Conservation (phyloP, 2,888 invertebrate species). For the Synergus japonicus region DNA sequence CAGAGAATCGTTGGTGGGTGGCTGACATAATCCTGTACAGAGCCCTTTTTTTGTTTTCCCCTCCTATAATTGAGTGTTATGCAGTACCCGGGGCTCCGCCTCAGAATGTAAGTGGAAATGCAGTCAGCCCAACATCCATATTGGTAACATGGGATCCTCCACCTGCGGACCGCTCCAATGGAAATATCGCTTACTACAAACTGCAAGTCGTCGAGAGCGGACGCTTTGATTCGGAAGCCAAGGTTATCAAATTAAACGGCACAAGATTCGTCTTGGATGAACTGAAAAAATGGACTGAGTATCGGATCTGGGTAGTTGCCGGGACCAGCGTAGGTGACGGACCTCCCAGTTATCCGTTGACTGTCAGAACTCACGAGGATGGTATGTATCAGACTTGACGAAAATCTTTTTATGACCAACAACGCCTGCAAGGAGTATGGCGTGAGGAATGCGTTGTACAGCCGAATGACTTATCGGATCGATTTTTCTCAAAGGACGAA, state of each 20-base stretch:
- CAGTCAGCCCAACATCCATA: constrained; percentile 93
- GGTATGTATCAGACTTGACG: constrained; percentile 87
- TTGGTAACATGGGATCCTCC: constrained; percentile 96
- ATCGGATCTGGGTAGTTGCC: constrained; percentile 97
- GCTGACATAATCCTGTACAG: constrained; percentile 65
- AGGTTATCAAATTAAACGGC: constrained; percentile 87
- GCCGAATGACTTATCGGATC: constrained; percentile 50
- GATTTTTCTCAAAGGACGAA: constrained; percentile 40
- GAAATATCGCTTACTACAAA: constrained; percentile 96
- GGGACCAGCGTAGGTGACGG: constrained; percentile 98
- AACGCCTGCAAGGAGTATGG: constrained; percentile 55
- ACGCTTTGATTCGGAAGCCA: constrained; percentile 90
- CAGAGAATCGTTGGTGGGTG: constrained; percentile 55
- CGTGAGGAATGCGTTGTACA: constrained; percentile 57
- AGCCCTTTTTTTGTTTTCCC: constrained; percentile 68
- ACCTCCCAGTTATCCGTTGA: constrained; percentile 93
- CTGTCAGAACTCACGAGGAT: constrained; percentile 97
- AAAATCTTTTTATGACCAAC: constrained; percentile 60
- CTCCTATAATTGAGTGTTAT: constrained; percentile 79
- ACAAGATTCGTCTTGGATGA: constrained; percentile 91
- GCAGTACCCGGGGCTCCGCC: constrained; percentile 98
- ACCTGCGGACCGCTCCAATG: constrained; percentile 93
- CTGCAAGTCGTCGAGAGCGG: constrained; percentile 93
- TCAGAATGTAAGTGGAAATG: constrained; percentile 93
- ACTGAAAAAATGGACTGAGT: constrained; percentile 96